Evolutionary conservation across 2,888 invertebrate genomes (phyloP).

Genomic region (Artemia sinica): DNA sequence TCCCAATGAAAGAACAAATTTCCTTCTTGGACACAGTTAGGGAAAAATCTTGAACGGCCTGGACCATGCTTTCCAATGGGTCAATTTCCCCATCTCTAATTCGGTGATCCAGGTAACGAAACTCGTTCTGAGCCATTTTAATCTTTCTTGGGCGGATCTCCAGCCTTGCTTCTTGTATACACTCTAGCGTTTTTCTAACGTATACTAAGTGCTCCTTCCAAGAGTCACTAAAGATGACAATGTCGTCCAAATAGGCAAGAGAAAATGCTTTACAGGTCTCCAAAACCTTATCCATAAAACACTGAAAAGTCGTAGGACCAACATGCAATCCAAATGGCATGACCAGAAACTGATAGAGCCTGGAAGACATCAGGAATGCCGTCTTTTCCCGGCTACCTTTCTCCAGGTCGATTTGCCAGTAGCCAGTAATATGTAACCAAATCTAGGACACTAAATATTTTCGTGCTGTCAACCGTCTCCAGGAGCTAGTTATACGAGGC

Average conservation of each 20-base stretch:
- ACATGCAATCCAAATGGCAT: slow-evolving; percentile 28
- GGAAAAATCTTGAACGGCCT: slow-evolving; percentile 14
- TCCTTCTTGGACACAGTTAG: neutral
- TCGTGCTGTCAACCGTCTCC: too few relatives aligned
- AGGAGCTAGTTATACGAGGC: too few relatives aligned
- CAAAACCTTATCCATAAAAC: slow-evolving; percentile 28
- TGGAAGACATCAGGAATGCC: slow-evolving; percentile 31
- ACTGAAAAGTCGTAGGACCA: slow-evolving; percentile 28
- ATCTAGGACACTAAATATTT: too few relatives aligned
- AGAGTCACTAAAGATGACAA: neutral
- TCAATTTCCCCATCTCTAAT: neutral
- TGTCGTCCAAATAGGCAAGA: slow-evolving; percentile 3
- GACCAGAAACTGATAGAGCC: slow-evolving; percentile 30
- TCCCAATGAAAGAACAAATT: slow-evolving; percentile 11
- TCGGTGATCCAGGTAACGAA: slow-evolving; percentile 11
- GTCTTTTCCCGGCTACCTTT: slow-evolving; percentile 29
- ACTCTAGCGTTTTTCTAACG: neutral
- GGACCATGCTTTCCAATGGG: slow-evolving; percentile 12
- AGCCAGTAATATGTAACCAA: slow-evolving; percentile 26
- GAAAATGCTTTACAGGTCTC: neutral
- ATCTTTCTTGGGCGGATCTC: neutral
- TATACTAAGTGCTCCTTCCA: slow-evolving; percentile 13
- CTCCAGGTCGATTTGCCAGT: slow-evolving; percentile 30
- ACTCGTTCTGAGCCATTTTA: neutral
- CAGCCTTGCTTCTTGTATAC: slow-evolving; percentile 12